Evolutionary conservation across 2,797 vertebrate species (phyloP), one percentile per base, ranked within the genome.

Genomic region (Phalanger gymnotis): DNA sequence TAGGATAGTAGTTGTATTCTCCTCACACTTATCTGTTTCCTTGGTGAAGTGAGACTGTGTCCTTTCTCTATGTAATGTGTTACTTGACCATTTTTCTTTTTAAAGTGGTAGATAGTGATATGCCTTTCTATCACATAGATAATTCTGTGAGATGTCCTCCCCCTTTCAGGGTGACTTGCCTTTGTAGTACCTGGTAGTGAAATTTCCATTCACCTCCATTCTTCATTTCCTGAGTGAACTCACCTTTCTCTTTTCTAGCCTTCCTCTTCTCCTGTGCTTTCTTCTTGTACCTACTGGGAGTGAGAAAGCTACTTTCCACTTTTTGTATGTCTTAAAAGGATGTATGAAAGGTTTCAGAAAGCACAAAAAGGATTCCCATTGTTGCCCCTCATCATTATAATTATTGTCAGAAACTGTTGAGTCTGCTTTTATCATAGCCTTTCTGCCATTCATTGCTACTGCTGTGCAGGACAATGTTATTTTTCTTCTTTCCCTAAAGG

Each of bases 21-120:
- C 40, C 40, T 87, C 40, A 87, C 40, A 87, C 73, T 87, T 51
- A 47, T 4, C 73, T 27, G 73, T 87, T 87, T 87, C 73, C 40
- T 87, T 87, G 40, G 73, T 87, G 52, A 94, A 91, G 66, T 13
- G 81, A 93, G 94, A 66, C 57, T 54, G 51, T 92, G 52, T 55
- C 91, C 56, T 97, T 96, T 61, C 89, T 90, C 90, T 34, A 5
- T 90, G 93, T 92, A 93, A 7, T 95, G 27, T 61, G 90, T 55
- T 81, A 94, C 61, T 87, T 93, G 89, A 16, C 5, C 95, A 11
- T 97, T 93, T 94, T 91, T 87, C 73, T 27, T 51, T 93, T 89
- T 93, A 66, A 94, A 91, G 51, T 94, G 87, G 92, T 53, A 96
- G 92, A 55, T 93, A 40, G 53, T 92, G 66, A 89, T 93, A 30